Base-by-base conservation (phyloP, 2,888 invertebrate genomes). In the Pandemis heparana region DNA sequence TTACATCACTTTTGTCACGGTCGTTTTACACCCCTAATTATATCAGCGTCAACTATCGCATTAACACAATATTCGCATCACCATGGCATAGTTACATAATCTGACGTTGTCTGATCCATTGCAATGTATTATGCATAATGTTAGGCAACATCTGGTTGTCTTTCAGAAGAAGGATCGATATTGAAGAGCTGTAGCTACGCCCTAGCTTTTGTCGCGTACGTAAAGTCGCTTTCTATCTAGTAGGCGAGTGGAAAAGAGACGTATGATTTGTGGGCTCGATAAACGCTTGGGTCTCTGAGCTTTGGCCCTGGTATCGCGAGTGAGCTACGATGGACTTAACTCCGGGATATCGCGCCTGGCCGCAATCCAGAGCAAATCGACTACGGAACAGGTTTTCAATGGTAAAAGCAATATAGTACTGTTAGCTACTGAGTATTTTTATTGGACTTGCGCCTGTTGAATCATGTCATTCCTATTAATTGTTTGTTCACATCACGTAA, bases 1-100 rank as follows among this genome's bases (percentile, higher is more conserved):
- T 74, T 74, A 51, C 69, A 53, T 60, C 69, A 64, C 59, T 48
- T 74, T 69, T 65, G 41, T 74, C 65, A 65, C 68, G 68, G 72
- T 46, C 72, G 62, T 56, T 18, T 32, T 38, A 46, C 72, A 46
- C 46, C 62, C 56, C 53, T 68, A 62, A 62, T 62, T 62, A 51
- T 61, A 48, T 53, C 48, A 61, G 39, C 48, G 41, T 56, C 56
- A 73, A 64, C 73, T 73, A 73, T 60, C 59, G 32, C 18, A 73
- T 73, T 73, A 59, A 51, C 73, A 73, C 68, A 73, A 60, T 46
- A 46, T 38, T 18, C 16, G 14, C 51, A 72, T 72, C 62, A 65
- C 46, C 41, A 12, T 41, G 62, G 61, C 23, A 32, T 48, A 64
- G 46, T 48, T 48, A 12, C 43, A 39, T 18, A 67, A 56, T 53